These are phyloP conservation scores for Sphyrna mokarran DNA, from an alignment of 2,113 vertebrate species.

Conservation along the genomic window DNA sequence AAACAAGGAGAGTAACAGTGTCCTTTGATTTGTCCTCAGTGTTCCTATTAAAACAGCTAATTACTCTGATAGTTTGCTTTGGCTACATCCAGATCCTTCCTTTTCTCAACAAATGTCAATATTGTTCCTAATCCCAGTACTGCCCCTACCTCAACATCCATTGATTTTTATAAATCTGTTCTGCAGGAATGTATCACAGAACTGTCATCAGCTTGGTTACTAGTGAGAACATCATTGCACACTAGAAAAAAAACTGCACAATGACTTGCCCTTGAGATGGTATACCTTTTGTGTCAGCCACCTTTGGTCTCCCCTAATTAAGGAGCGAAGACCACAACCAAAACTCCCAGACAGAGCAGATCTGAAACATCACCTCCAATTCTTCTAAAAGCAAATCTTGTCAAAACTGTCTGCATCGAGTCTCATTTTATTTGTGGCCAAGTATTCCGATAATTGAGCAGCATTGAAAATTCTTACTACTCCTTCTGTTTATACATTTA, in stretches of 20 bases:
- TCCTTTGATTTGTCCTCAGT: not conserved
- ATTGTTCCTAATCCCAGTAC: not conserved
- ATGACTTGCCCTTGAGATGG: not conserved
- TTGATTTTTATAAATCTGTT: not conserved
- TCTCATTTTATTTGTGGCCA: not conserved
- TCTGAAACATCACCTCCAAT: not conserved
- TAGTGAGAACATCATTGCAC: not conserved
- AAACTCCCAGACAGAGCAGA: not conserved
- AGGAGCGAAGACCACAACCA: not conserved
- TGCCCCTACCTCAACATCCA: not conserved
- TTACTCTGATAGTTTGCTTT: not conserved
- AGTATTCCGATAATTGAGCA: not conserved
- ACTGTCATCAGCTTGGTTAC: not conserved
- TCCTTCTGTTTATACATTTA: not conserved
- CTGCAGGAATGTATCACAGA: not conserved
- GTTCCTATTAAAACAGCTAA: not conserved
- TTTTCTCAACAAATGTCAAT: not conserved
- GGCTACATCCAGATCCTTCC: not conserved
- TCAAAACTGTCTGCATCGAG: not conserved
- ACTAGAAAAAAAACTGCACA: not conserved
- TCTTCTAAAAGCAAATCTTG: not conserved
- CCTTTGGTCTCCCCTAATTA: not conserved
- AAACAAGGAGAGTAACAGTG: not conserved
- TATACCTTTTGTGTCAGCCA: not conserved
- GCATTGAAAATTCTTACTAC: not conserved